phyloP scores from a whole-genome alignment of 1,140 invertebrate genomes.

The Habropoda laboriosa region DNA sequence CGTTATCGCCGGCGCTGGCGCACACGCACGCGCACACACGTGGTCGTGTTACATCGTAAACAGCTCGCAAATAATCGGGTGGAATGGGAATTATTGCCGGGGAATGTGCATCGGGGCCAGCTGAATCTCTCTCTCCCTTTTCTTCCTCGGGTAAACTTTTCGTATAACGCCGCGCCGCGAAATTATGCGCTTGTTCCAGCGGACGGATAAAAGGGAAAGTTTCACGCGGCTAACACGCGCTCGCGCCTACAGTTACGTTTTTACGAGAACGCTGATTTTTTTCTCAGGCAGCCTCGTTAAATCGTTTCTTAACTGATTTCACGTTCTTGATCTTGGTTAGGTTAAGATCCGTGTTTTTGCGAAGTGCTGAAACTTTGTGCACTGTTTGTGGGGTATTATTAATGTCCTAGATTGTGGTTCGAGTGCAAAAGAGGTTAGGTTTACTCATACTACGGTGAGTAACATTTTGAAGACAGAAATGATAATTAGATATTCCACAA shows the following conservation, averaged over 20 bases:
- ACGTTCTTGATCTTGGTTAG: neutral
- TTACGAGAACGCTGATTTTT: neutral
- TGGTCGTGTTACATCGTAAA: slow-evolving; percentile 59
- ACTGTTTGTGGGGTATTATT: no score
- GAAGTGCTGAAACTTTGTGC: no score
- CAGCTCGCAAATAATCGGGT: slow-evolving; percentile 65
- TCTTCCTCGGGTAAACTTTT: slow-evolving; percentile 55
- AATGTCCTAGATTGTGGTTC: no score
- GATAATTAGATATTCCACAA: no score
- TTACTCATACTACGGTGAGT: no score
- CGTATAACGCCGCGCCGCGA: slow-evolving; percentile 55
- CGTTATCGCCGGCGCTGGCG: slow-evolving; percentile 41
- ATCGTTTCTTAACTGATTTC: no score
- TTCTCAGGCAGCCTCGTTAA: neutral
- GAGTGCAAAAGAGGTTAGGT: no score
- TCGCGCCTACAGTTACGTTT: neutral
- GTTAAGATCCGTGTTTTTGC: no score
- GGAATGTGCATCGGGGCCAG: slow-evolving; percentile 46
- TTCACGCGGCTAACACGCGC: slow-evolving; percentile 13
- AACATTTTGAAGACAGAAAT: no score
- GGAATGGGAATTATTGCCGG: slow-evolving; percentile 64
- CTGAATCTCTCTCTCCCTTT: slow-evolving; percentile 5
- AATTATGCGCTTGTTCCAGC: slow-evolving; percentile 56
- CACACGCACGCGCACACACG: no score
- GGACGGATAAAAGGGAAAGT: slow-evolving; percentile 54